Conservation (phyloP, 1,140 invertebrate genomes). For the Nomia melanderi region DNA sequence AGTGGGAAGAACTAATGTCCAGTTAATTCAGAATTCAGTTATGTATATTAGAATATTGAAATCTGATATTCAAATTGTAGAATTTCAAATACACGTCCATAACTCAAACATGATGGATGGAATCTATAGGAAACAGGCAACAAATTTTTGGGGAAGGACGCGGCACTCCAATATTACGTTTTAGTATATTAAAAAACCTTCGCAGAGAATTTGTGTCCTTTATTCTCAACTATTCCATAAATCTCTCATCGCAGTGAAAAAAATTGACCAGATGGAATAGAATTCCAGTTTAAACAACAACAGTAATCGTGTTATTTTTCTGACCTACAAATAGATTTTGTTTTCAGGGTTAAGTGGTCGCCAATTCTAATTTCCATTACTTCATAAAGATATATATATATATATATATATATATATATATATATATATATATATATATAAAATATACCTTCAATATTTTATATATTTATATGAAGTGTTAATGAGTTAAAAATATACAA, state of each 20-base stretch:
- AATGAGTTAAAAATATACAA: too few relatives aligned
- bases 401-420: too few relatives aligned
- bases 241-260: background rate
- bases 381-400: too few relatives aligned
- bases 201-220: background rate
- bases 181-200: background rate
- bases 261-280: background rate
- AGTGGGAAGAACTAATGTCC: too few relatives aligned
- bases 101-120: conserved; percentile 1
- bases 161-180: background rate
- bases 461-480: too few relatives aligned
- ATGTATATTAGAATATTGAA: background rate
- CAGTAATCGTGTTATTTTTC: background rate
- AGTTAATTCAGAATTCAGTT: background rate
- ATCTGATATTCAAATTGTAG: background rate
- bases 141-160: background rate
- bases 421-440: too few relatives aligned
- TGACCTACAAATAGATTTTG: background rate
- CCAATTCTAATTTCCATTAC: too few relatives aligned
- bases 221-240: background rate
- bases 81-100: background rate
- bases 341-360: too few relatives aligned
- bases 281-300: background rate
- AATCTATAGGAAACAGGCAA: background rate
- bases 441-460: too few relatives aligned